Base-by-base conservation (phyloP, 2,888 invertebrate genomes). In the Parnassius smintheus region DNA sequence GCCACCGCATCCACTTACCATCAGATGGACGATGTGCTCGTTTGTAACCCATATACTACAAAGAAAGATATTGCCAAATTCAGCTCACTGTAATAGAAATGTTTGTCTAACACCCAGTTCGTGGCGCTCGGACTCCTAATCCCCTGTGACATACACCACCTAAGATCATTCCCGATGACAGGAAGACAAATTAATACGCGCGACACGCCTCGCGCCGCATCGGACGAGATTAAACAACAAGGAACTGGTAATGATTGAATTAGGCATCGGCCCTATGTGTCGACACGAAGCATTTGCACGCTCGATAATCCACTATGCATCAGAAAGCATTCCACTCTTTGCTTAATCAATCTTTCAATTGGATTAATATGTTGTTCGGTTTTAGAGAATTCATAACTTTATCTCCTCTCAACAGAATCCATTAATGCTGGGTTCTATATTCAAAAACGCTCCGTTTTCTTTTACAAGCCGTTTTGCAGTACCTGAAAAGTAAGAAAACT, bases 141-240 rank as follows among this genome's bases (percentile, higher is more conserved):
- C 64, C 59, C 68, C 64, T 67, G 46, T 70, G n/a, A 52, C 68
- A 70, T 68, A 61, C 11, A 13, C 65, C 69, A 48, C 57, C 35
- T 22, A 58, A 25, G 56, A 63, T 61, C 63, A 65, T 57, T 61
- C 66, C 35, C 70, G 79, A 69, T 76, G 82, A 82, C 81, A 80
- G 77, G 59, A 72, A 76, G 81, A 83, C 82, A 80, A 81, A 83
- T 83, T 77, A 80, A 80, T 76, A 75, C 77, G 65, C 67, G 71
- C 72, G 74, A 75, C 75, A 74, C 68, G 71, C 72, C 70, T 62
- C 57, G 65, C 65, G 63, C 57, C 62, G 65, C 60, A 65, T 66
- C 65, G 62, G 65, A 62, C 53, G 58, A 64, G 66, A 69, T 70
- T 71, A 70, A 65, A 71, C 68, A 65, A 48, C 44, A 51, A 46